A percentile compares a stretch with the other conserved stretches of the same genome.
Evolutionary conservation across 1,140 invertebrate genomes (phyloP).

Genomic region (Matsumurasca onukii): DNA sequence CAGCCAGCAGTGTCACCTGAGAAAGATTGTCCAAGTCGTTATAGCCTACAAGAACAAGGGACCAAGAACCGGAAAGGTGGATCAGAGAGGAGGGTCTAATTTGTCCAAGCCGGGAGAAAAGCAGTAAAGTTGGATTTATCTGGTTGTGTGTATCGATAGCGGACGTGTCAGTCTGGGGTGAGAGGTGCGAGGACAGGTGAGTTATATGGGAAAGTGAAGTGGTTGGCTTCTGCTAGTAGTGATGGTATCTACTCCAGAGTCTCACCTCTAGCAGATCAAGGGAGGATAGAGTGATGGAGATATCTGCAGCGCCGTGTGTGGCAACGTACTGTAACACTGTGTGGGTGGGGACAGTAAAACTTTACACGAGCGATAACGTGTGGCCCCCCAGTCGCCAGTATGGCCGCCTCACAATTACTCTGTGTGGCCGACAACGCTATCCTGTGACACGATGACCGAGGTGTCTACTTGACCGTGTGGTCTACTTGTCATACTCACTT

Average conservation of each 20-base stretch:
- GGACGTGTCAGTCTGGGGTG: not conserved
- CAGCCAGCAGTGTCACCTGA: too few species aligned
- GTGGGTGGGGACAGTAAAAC: constrained; percentile 25
- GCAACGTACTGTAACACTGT: constrained; percentile 17
- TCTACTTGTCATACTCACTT: too few species aligned
- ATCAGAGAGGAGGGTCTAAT: too few species aligned
- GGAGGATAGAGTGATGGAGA: constrained; percentile 3
- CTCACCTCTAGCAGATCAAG: not conserved
- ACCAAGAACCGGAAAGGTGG: too few species aligned
- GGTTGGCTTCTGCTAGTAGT: not conserved
- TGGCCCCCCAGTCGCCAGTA: constrained; percentile 6
- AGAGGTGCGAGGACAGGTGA: constrained; percentile 7
- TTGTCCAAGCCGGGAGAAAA: too few species aligned
- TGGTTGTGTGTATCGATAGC: too few species aligned
- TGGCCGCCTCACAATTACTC: too few species aligned
- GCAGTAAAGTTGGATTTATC: not conserved
- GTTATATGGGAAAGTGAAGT: constrained; percentile 9
- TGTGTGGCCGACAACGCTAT: too few species aligned
- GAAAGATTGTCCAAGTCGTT: too few species aligned
- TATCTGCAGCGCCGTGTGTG: constrained; percentile 16
- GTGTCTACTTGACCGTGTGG: too few species aligned
- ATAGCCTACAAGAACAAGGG: too few species aligned
- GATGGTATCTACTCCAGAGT: not conserved
- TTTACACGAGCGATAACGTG: constrained; percentile 21
- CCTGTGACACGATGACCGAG: too few species aligned